A percentile compares a stretch with the other conserved stretches of the same genome.
Conservation (phyloP, 2,797 vertebrate species). For the Lycodopsis pacificus region DNA sequence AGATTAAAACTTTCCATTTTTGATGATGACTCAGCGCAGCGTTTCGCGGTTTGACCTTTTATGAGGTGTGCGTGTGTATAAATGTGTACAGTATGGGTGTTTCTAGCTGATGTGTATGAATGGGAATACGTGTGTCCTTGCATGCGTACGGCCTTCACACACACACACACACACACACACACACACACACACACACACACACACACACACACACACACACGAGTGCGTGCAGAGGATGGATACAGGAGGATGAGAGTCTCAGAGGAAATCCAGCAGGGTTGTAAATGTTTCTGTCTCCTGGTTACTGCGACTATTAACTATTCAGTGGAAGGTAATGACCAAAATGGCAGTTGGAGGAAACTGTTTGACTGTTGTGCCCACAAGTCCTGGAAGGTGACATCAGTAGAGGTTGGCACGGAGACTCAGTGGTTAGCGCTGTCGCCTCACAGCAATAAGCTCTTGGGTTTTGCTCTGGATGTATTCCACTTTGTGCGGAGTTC, state of each 20-base stretch:
- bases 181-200: background rate
- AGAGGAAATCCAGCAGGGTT: slow-evolving; percentile 23
- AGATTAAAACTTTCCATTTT: slow-evolving; percentile 79
- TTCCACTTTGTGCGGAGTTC: background rate
- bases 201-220: too few species aligned
- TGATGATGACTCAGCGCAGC: slow-evolving; percentile 69
- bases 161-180: too few species aligned
- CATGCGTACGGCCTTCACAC: background rate
- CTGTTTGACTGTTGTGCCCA: slow-evolving; percentile 6
- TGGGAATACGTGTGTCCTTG: slow-evolving; percentile 12
- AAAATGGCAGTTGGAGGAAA: slow-evolving; percentile 35
- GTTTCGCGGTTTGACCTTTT: slow-evolving; percentile 74
- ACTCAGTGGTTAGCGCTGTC: slow-evolving; percentile 36
- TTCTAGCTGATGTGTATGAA: slow-evolving; percentile 35
- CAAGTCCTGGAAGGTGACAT: slow-evolving; percentile 44
- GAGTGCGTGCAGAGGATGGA: slow-evolving; percentile 28
- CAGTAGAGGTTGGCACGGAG: slow-evolving; percentile 29
- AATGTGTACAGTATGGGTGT: slow-evolving; percentile 50
- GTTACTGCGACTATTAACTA: slow-evolving; percentile 36
- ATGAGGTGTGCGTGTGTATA: slow-evolving; percentile 56
- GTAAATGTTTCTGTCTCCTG: slow-evolving; percentile 51
- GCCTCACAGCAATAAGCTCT: slow-evolving; percentile 26
- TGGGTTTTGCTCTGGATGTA: slow-evolving; percentile 42
- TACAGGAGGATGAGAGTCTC: slow-evolving; percentile 29
- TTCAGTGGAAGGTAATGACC: background rate